phyloP scores from a whole-genome alignment of 2,113 vertebrate genomes.

The Crotalus horridus region DNA sequence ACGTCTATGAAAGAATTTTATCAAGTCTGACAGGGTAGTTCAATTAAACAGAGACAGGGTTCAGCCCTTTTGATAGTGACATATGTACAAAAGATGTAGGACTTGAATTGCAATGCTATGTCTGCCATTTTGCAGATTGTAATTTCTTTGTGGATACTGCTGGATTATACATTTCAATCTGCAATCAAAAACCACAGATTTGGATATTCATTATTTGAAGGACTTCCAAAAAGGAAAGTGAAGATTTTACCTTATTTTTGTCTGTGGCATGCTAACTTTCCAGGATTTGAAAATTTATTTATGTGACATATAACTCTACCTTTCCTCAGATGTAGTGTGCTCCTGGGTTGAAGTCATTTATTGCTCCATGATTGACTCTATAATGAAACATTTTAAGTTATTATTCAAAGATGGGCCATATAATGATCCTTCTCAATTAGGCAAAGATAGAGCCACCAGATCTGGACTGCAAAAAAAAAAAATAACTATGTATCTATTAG shows the following conservation, averaged over 20 bases:
- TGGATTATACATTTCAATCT: not conserved
- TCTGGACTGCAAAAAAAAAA: not conserved
- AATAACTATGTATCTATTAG: not conserved
- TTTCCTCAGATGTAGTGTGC: not conserved
- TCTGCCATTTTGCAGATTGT: not conserved
- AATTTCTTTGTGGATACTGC: not conserved
- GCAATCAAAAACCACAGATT: not conserved
- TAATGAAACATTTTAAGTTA: not conserved
- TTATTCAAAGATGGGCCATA: not conserved
- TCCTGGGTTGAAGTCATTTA: not conserved
- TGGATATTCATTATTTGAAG: not conserved
- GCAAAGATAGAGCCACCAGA: not conserved
- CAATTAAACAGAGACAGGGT: not conserved
- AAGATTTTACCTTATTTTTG: not conserved
- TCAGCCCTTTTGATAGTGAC: not conserved
- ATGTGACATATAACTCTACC: not conserved
- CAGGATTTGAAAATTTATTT: not conserved
- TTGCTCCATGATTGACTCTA: not conserved
- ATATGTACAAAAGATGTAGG: not conserved
- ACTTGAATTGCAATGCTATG: not conserved
- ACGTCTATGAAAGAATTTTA: not conserved
- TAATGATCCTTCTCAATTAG: not conserved
- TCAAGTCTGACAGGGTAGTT: not conserved
- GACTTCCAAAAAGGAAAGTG: not conserved
- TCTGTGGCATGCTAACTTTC: not conserved